These are phyloP conservation scores for Artibeus jamaicensis DNA, from an alignment of 2,797 vertebrate species.

Conservation along the genomic window DNA sequence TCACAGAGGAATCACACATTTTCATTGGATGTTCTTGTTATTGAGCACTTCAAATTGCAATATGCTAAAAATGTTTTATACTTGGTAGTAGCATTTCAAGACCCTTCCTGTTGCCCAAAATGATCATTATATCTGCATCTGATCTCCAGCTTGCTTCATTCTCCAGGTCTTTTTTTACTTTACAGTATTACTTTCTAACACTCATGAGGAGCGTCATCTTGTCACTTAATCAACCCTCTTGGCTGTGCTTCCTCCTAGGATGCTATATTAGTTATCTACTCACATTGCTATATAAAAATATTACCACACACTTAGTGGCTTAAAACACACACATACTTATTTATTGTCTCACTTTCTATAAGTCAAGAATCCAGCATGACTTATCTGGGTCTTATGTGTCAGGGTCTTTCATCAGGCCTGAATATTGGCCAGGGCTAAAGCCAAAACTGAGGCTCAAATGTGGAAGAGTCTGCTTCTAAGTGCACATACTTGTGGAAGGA, in stretches of 20 bases:
- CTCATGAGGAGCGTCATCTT: neutral
- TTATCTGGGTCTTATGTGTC: neutral
- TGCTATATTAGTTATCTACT: neutral
- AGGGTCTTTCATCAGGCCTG: neutral
- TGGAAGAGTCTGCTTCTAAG: neutral
- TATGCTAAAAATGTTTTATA: neutral
- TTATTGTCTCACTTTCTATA: neutral
- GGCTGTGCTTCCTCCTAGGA: neutral
- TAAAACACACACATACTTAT: neutral
- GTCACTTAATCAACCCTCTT: neutral
- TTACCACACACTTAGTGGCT: neutral
- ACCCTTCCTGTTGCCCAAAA: neutral
- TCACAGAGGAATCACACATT: neutral
- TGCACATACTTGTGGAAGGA: neutral
- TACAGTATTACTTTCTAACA: neutral
- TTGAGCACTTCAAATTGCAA: neutral
- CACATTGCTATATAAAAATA: neutral
- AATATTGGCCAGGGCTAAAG: neutral
- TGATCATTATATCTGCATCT: neutral
- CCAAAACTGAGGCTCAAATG: neutral
- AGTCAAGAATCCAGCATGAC: neutral
- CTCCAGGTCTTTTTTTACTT: neutral
- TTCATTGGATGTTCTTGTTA: neutral
- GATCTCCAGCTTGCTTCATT: neutral
- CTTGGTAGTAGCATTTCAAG: neutral